phyloP scores from a whole-genome alignment of 2,113 vertebrate species.

The Spea multiplicata region DNA sequence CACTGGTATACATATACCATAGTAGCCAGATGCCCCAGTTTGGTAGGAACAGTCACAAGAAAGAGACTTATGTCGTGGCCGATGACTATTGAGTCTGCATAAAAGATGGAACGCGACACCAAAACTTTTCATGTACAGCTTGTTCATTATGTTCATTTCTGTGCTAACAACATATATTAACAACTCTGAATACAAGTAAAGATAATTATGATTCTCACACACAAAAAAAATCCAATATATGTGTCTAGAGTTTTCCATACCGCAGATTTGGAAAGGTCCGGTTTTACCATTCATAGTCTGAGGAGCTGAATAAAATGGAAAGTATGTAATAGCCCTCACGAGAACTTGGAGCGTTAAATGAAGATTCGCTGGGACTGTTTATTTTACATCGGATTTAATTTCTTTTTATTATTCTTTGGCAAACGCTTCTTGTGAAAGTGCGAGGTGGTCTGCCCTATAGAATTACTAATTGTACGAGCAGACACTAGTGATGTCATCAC shows the following conservation, averaged over 20 bases:
- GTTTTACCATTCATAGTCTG: constrained; percentile 1
- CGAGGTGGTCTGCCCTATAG: constrained; percentile 10
- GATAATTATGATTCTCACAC: neutral
- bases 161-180: too few species aligned
- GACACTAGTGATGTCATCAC: neutral
- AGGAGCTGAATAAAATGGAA: constrained; percentile 26
- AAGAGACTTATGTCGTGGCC: too few species aligned
- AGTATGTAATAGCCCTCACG: neutral
- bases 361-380: constrained; percentile 19
- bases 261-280: constrained; percentile 11
- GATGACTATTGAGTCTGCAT: too few species aligned
- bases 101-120: too few species aligned
- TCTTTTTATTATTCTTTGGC: constrained; percentile 16
- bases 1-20: too few species aligned
- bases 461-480: constrained; percentile 19
- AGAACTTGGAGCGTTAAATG: neutral
- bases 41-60: too few species aligned
- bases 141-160: too few species aligned
- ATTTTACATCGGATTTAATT: constrained; percentile 14
- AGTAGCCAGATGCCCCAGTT: too few species aligned
- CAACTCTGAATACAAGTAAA: neutral
- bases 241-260: neutral
- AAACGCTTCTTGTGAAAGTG: neutral
- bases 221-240: neutral
- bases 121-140: too few species aligned